A percentile compares a stretch with the other conserved stretches of the same genome.
Evolutionary conservation across 2,113 vertebrate species (phyloP).

Genomic region (Varanus komodoensis): DNA sequence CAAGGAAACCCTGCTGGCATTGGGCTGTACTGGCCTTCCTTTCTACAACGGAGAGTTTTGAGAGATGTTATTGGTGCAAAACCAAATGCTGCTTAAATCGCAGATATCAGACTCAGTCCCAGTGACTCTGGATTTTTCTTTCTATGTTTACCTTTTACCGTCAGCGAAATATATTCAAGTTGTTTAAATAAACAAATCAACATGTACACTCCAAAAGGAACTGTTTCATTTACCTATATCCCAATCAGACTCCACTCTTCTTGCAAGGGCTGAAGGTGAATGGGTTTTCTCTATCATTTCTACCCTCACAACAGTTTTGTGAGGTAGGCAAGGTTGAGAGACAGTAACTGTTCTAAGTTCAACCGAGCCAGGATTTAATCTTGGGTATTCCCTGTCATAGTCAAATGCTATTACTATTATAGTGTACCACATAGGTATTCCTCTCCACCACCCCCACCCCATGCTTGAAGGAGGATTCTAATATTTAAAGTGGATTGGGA

Average conservation of each 20-base stretch:
- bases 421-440: not conserved
- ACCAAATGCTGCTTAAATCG: not conserved
- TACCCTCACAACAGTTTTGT: not conserved
- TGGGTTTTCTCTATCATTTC: not conserved
- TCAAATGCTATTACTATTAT: not conserved
- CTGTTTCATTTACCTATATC: not conserved
- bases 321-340: too few relatives aligned
- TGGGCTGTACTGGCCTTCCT: constrained; percentile 29
- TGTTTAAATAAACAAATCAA: constrained; percentile 3
- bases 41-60: constrained; percentile 24
- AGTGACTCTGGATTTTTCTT: constrained; percentile 17
- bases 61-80: not conserved
- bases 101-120: not conserved
- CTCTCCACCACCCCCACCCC: not conserved
- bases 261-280: not conserved
- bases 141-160: not conserved
- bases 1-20: constrained; percentile 12
- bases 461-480: not conserved
- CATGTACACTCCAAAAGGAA: not conserved
- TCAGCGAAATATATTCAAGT: not conserved
- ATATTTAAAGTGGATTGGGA: not conserved
- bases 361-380: too few relatives aligned
- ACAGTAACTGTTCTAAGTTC: too few relatives aligned
- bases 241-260: not conserved
- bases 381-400: too few relatives aligned